phyloP scores from a whole-genome alignment of 1,140 invertebrate genomes.

The Zaprionus ghesquierei region DNA sequence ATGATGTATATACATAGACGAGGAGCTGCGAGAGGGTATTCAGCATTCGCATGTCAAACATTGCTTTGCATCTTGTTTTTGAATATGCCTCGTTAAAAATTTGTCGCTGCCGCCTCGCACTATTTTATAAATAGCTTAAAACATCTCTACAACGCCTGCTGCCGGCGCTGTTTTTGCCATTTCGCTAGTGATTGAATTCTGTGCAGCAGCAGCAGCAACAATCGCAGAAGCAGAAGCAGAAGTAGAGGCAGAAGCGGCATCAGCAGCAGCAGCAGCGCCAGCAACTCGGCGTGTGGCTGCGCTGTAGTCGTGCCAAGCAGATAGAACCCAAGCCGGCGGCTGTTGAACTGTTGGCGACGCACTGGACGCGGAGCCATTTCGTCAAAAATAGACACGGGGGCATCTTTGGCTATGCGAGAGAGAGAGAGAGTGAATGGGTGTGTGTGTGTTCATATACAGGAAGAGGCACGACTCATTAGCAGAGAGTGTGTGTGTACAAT shows the following conservation, averaged over 20 bases:
- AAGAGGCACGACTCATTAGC: neutral
- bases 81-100: conserved; percentile 36
- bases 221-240: neutral
- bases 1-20: too few species aligned
- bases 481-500: neutral
- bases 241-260: neutral
- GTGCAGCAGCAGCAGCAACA: conserved; percentile 16
- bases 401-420: neutral
- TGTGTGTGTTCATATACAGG: neutral
- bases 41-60: neutral
- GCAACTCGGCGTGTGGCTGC: conserved; percentile 38
- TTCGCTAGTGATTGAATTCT: conserved; percentile 35
- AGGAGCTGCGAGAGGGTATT: too few species aligned
- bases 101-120: conserved; percentile 56
- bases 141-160: conserved; percentile 30
- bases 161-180: conserved; percentile 17
- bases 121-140: conserved; percentile 59
- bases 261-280: neutral
- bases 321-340: conserved; percentile 8
- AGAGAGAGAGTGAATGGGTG: neutral
- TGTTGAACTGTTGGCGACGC: conserved; percentile 42
- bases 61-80: conserved; percentile 36
- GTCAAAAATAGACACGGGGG: conserved; percentile 35
- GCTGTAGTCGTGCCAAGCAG: conserved; percentile 11
- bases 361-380: conserved; percentile 25